Evolutionary conservation across 2,797 vertebrate species (phyloP), one percentile per base, ranked within the genome.

Genomic region (Myripristis murdjan): DNA sequence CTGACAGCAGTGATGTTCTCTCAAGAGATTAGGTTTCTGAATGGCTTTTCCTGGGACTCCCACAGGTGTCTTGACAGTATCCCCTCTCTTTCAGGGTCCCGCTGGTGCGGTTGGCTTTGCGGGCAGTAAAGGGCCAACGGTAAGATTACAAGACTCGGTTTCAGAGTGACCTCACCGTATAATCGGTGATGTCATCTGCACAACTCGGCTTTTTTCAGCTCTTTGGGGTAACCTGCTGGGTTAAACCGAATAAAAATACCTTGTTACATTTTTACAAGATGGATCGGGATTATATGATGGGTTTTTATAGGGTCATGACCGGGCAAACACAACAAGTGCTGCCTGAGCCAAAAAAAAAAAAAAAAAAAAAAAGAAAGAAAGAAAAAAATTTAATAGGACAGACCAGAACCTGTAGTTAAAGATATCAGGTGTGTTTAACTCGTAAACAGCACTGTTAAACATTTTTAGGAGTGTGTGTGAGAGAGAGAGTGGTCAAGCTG

Each of bases 51-150:
- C 53, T 35, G 18, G 20, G 12, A 24, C 11, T 5, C 7, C 33
- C 8, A 41, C 22, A 33, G 15, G 14, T 67, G 39, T 44, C 20
- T 24, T 48, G 10, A 63, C 3, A 59, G 23, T 51, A 2, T 58
- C 48, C 73, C 26, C 80, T 68, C 46, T 76, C 23, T 82, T 88
- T 48, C 87, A 97, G 97, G 97, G 96, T 52, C 60, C 70, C 2
- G 51, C 87, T 2, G 96, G 97, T 54, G 56, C 78, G 0, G 0
- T 78, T 15, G 96, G 96, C 62, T 89, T 61, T 22, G 60, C 83
- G 0, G 96, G 96, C 77, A 89, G 58, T 83, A 94, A 90, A 57
- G 96, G 96, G 15, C 54, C 26, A 0, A 68, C 0, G 62, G 97
- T 97, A 85, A 95, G 95, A 91, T 33, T 1, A 14, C 6, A 3